phyloP scores from a whole-genome alignment of 2,113 vertebrate genomes.

The Plestiodon gilberti region DNA sequence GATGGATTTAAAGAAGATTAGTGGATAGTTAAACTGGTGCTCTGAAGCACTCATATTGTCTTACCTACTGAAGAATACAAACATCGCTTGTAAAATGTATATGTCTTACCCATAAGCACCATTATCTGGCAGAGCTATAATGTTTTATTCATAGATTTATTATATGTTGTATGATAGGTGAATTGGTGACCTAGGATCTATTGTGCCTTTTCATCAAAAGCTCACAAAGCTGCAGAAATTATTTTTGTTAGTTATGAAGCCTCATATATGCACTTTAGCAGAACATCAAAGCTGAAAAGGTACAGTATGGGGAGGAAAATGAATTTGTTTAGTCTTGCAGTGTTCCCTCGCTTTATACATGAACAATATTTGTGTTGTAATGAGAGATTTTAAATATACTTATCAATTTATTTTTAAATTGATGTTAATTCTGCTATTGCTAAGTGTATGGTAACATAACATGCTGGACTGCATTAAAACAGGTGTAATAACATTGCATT shows the following conservation, averaged over 20 bases:
- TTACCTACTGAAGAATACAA: slow-evolving; percentile 41
- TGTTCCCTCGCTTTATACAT: background rate
- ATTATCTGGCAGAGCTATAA: background rate
- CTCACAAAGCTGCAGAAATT: slow-evolving; percentile 1
- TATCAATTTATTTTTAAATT: slow-evolving; percentile 38
- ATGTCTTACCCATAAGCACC: slow-evolving; percentile 13
- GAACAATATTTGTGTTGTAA: slow-evolving; percentile 9
- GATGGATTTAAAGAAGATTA: slow-evolving; percentile 26
- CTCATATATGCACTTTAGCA: slow-evolving; percentile 10
- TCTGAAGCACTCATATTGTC: background rate
- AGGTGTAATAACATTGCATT: background rate
- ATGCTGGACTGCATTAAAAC: background rate
- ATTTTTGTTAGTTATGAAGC: slow-evolving; percentile 23
- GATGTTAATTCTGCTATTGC: slow-evolving; percentile 27
- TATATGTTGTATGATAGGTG: slow-evolving; percentile 17
- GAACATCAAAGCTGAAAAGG: slow-evolving; percentile 8
- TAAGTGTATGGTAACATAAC: slow-evolving; percentile 17
- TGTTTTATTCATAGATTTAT: background rate
- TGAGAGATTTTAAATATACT: slow-evolving; percentile 42
- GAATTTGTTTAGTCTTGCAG: background rate
- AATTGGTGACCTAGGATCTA: slow-evolving; percentile 22
- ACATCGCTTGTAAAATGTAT: background rate
- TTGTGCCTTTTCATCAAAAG: slow-evolving; percentile 56
- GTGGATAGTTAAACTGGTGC: background rate
- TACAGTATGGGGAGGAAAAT: background rate